A percentile compares a stretch with the other conserved stretches of the same genome.
phyloP scores from a whole-genome alignment of 2,113 vertebrate species.

The Tenrec ecaudatus region DNA sequence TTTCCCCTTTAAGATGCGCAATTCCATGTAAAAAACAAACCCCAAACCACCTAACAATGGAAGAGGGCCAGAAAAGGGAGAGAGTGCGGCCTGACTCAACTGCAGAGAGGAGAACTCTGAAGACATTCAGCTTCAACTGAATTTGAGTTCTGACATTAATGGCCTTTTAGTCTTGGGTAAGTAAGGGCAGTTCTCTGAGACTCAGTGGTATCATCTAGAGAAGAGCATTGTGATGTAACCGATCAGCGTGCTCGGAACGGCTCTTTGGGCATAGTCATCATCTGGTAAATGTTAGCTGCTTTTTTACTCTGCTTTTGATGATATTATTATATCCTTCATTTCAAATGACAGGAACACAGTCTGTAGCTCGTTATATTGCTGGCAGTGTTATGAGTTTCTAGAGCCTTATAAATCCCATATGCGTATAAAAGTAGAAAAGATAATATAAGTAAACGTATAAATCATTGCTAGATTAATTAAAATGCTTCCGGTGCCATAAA shows the following conservation, averaged over 20 bases:
- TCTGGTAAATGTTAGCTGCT: neutral
- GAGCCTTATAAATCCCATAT: slow-evolving; percentile 26
- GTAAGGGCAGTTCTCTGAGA: neutral
- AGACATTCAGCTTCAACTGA: neutral
- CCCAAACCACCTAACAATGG: no score
- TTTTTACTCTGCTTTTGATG: slow-evolving; percentile 43
- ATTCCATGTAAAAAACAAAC: no score
- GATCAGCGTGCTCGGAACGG: neutral
- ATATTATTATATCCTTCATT: slow-evolving; percentile 29
- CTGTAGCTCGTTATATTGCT: slow-evolving; percentile 35
- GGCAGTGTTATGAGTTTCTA: slow-evolving; percentile 25
- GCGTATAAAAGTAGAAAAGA: slow-evolving; percentile 34
- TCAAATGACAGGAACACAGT: slow-evolving; percentile 5
- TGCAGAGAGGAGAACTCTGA: neutral
- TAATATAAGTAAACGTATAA: slow-evolving; percentile 18
- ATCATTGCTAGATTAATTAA: neutral
- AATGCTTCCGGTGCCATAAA: neutral
- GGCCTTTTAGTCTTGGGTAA: neutral
- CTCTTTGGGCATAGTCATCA: neutral
- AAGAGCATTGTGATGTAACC: neutral
- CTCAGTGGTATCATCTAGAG: neutral
- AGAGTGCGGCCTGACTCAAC: no score
- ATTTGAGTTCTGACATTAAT: neutral
- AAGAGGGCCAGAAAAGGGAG: neutral
- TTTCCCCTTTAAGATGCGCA: no score